Conservation (phyloP, 2,888 invertebrate genomes). For the Disparrhopalites patrizii region DNA sequence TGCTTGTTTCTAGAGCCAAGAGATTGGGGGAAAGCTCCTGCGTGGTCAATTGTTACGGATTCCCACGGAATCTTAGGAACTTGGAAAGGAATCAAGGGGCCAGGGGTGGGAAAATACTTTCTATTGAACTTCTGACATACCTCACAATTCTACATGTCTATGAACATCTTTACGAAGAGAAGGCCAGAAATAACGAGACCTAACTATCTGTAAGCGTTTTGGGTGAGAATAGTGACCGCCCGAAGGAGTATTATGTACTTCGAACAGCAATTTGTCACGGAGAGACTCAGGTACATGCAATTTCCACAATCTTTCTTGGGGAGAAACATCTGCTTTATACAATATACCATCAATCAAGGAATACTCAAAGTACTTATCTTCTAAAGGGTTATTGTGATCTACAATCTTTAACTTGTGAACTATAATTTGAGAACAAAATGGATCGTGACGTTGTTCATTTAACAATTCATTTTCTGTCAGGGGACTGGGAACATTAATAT, state of each 20-base stretch:
- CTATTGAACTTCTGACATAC: slow-evolving; percentile 35
- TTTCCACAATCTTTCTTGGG: neutral
- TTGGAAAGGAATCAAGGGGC: slow-evolving; percentile 3
- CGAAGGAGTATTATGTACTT: slow-evolving; percentile 28
- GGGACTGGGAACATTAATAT: neutral
- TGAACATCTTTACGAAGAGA: slow-evolving; percentile 27
- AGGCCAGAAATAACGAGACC: slow-evolving; percentile 36
- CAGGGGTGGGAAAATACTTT: neutral
- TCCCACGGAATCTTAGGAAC: slow-evolving; percentile 40
- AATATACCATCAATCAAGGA: slow-evolving; percentile 5
- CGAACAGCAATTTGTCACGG: slow-evolving; percentile 3
- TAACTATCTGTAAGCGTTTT: slow-evolving; percentile 31
- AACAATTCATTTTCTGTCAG: too few species aligned
- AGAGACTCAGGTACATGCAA: slow-evolving; percentile 10
- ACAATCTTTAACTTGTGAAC: neutral
- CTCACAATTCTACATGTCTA: slow-evolving; percentile 32
- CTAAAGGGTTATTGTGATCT: neutral
- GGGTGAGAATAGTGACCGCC: slow-evolving; percentile 36
- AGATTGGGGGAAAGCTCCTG: slow-evolving; percentile 38
- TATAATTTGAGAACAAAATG: neutral
- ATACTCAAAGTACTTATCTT: neutral
- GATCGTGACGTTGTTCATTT: too few species aligned
- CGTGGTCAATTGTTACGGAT: slow-evolving; percentile 38
- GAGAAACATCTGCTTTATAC: slow-evolving; percentile 7
- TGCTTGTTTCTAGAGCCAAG: slow-evolving; percentile 28